Evolutionary conservation across 2,113 vertebrate species (phyloP), one percentile per base, ranked within the genome.

Genomic region (Melanerpes aurifrons): DNA sequence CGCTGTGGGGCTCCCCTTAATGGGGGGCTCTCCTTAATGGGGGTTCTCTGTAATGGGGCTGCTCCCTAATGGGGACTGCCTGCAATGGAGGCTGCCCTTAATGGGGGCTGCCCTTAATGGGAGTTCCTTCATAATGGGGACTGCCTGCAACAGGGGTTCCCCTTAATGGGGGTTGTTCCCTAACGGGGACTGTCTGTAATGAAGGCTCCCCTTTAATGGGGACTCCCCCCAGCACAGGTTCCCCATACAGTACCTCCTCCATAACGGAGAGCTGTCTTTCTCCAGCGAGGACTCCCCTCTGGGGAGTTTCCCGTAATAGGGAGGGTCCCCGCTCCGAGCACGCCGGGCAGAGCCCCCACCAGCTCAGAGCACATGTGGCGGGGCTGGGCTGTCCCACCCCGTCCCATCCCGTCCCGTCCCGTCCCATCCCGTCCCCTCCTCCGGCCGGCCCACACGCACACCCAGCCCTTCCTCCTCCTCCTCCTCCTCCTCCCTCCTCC

Each of bases 391-490:
- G 25, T 74, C 28, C 59, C 12, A 4, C 40, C 43, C 61, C 8
- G 4, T 45, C 37, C 43, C 28, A 8, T 31, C 26, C 64, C 43
- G 26, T 31, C 29, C 66, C 31, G 13, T 37, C 35, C 28, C 26
- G 16, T 40, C 31, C 54, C 28, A 4, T 64, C 53, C 50, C 68
- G 2, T 72, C 86, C 90, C 80, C 85, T 70, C 89, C 87, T 91
- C 87, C 70, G 58, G 87, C 95, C 54, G 24, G 81, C 90, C 31
- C 53, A 53, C 75, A 48, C 11, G 35, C 72, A 35, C 73, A 89
- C 28, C 35, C 87, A 59, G 62, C 77, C 47, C 90, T 67, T 67
- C 69, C 86, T 57, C 37, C 79, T 47, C 45, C 79, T 59, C 15
- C 67, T 62, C 40, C 68, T 79, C 50, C 79, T 53, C 43, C 78